A percentile compares a stretch with the other conserved stretches of the same genome.
Conservation (phyloP, 2,797 vertebrate species). For the Nyctalus aviator region DNA sequence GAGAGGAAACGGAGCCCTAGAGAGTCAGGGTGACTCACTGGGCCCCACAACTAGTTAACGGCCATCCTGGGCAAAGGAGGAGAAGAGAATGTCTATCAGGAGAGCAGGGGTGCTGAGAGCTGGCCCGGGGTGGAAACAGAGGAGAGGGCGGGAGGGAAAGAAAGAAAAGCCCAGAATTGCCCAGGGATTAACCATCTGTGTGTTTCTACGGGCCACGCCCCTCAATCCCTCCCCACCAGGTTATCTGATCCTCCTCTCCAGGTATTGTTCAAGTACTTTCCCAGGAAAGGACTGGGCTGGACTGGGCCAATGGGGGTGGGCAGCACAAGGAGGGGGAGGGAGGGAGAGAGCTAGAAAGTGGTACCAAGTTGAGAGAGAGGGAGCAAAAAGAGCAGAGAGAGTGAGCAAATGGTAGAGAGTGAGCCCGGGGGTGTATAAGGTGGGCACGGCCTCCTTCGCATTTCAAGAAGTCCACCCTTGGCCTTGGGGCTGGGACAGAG, state of each 20-base stretch:
- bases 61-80: neutral
- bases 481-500: too few relatives aligned
- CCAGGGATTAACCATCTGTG: conserved; percentile 81
- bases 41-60: neutral
- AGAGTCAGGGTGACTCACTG: neutral
- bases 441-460: neutral
- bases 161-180: conserved; percentile 42
- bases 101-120: neutral
- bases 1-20: neutral
- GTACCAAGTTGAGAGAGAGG: neutral
- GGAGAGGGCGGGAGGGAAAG: neutral
- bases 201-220: conserved; percentile 36
- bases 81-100: neutral
- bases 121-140: neutral
- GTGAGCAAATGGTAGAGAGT: neutral
- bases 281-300: conserved; percentile 61
- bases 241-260: conserved; percentile 70
- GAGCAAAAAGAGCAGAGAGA: neutral
- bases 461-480: neutral
- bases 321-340: neutral
- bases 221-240: conserved; percentile 3
- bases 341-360: neutral
- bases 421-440: neutral
- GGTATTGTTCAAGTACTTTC: conserved; percentile 76
- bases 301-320: neutral